Evolutionary conservation across 2,113 vertebrate genomes (phyloP).

Genomic region (Eurypyga helias): DNA sequence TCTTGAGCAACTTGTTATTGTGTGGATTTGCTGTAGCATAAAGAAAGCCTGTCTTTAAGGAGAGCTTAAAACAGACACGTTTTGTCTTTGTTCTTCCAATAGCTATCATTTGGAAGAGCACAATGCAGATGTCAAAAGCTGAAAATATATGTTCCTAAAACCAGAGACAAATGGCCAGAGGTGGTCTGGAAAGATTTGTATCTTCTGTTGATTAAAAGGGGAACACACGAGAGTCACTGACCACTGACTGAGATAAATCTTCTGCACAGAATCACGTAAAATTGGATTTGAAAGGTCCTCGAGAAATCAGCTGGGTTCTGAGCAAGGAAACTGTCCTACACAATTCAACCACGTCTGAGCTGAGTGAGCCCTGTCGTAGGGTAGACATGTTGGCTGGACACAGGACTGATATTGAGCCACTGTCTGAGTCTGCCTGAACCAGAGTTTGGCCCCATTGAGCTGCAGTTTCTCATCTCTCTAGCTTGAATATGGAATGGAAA

Average conservation of each 20-base stretch:
- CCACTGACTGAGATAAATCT: neutral
- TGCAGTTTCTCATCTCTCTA: neutral
- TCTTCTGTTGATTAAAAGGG: neutral
- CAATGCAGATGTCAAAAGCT: neutral
- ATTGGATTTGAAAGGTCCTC: slow-evolving; percentile 7
- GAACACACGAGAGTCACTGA: neutral
- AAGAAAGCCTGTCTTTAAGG: neutral
- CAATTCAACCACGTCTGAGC: neutral
- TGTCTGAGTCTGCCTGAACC: neutral
- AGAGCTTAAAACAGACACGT: neutral
- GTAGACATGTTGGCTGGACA: neutral
- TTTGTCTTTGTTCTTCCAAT: neutral
- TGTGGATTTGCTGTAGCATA: neutral
- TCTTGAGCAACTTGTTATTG: accelerated
- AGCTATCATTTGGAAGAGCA: neutral
- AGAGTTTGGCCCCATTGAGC: accelerated
- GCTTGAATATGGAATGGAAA: neutral
- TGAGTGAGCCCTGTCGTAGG: accelerated
- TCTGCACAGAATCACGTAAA: neutral
- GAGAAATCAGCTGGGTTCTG: neutral
- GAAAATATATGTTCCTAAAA: neutral
- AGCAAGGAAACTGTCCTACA: neutral
- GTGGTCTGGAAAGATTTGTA: neutral
- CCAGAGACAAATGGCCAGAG: neutral
- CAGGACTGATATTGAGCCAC: neutral